A percentile compares a stretch with the other conserved stretches of the same genome.
Evolutionary conservation across 2,888 invertebrate genomes (phyloP).

Genomic region (Dasysyrphus albostriatus): DNA sequence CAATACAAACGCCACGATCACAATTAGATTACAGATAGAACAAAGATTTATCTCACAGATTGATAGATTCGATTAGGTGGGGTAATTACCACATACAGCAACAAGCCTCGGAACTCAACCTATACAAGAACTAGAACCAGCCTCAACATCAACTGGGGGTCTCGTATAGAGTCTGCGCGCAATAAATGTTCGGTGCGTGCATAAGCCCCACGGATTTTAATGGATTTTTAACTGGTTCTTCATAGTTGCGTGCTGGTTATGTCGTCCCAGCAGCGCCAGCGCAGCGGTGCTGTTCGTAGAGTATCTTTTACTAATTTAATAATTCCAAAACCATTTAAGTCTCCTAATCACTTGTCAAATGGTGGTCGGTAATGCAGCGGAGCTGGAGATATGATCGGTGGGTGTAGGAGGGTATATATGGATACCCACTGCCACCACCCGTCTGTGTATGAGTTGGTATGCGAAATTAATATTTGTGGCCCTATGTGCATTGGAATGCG

Average conservation of each 20-base stretch:
- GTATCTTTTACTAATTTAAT: constrained; percentile 82
- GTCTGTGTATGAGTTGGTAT: not conserved
- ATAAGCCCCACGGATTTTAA: constrained; percentile 77
- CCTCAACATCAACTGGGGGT: constrained; percentile 32
- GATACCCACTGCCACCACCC: not conserved
- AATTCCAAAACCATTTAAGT: constrained; percentile 83
- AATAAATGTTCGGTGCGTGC: constrained; percentile 59
- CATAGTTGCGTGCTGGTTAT: constrained; percentile 75
- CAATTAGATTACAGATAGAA: constrained; percentile 75
- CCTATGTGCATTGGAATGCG: constrained; percentile 63
- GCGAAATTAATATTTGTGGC: constrained; percentile 63
- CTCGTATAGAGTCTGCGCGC: constrained; percentile 14
- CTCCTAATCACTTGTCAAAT: constrained; percentile 83
- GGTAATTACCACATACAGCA: constrained; percentile 76
- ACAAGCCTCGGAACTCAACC: constrained; percentile 33
- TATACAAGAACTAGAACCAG: not conserved
- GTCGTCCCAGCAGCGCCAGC: constrained; percentile 32
- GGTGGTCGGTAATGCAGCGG: constrained; percentile 3
- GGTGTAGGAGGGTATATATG: constrained; percentile 13
- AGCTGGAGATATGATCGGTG: not conserved
- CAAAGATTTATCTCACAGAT: constrained; percentile 84
- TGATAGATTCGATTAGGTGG: constrained; percentile 83
- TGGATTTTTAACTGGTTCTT: constrained; percentile 82
- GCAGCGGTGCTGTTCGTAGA: constrained; percentile 18
- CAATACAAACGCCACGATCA: constrained; percentile 36